phyloP scores from a whole-genome alignment of 1,140 invertebrate species.

The Apis cerana region DNA sequence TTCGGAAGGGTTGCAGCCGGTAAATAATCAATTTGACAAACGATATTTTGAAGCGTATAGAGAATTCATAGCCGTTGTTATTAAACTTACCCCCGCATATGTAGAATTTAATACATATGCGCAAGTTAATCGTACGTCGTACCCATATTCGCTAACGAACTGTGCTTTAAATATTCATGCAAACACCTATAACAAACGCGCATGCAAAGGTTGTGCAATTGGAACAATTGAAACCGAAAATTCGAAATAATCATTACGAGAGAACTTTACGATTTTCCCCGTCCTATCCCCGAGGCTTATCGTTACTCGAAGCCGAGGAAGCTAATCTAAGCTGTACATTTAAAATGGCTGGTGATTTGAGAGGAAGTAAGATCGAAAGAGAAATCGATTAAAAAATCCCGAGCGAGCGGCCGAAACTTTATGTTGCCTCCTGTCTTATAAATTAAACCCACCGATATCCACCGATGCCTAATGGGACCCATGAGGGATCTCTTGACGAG shows the following conservation, averaged over 20 bases:
- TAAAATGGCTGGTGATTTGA: no score
- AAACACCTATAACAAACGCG: not conserved
- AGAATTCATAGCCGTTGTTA: not conserved
- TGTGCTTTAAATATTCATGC: not conserved
- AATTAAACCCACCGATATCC: slow-evolving; percentile 16
- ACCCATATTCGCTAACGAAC: not conserved
- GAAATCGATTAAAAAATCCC: slow-evolving; percentile 3
- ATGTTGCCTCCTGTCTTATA: not conserved
- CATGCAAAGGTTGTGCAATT: not conserved
- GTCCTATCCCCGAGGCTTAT: not conserved
- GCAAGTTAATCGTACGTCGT: no score
- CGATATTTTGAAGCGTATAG: not conserved
- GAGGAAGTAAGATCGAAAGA: not conserved
- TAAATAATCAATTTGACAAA: no score
- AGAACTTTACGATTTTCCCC: no score
- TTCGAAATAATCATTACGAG: not conserved
- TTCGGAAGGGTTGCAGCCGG: no score
- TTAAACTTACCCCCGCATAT: no score
- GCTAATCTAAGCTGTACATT: not conserved
- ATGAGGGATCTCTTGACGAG: slow-evolving; percentile 43
- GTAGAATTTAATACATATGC: not conserved
- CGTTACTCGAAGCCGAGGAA: not conserved
- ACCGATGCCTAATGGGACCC: not conserved
- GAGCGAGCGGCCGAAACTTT: not conserved
- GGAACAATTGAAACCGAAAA: not conserved